Conservation (phyloP, 2,888 invertebrate species). For the Caprella mutica region DNA sequence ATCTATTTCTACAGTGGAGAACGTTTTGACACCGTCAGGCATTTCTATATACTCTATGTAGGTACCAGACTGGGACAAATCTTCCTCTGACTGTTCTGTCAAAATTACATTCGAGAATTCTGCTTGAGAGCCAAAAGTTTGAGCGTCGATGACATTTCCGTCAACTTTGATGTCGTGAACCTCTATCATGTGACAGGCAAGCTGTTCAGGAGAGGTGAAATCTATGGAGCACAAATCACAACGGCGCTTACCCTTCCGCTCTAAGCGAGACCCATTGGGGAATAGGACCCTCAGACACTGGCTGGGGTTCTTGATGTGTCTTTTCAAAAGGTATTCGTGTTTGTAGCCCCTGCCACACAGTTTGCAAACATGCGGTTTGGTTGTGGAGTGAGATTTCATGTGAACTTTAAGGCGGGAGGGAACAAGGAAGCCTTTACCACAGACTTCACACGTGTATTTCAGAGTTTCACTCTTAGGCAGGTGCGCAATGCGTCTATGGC, state of each 20-base stretch:
- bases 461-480: conserved; percentile 9
- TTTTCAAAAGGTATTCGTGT: conserved; percentile 3
- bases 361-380: conserved; percentile 4
- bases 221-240: conserved; percentile 3
- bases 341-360: conserved; percentile 9
- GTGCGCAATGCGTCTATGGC: conserved; percentile 8
- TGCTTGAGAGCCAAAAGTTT: too few species aligned
- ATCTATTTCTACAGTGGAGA: too few species aligned
- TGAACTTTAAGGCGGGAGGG: conserved; percentile 7
- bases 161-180: conserved; percentile 7
- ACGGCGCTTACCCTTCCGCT: conserved; percentile 2
- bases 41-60: too few species aligned
- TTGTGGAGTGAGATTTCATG: conserved; percentile 8
- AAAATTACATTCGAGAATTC: too few species aligned
- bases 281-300: not conserved
- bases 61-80: too few species aligned
- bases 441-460: conserved; percentile 4
- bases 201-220: conserved; percentile 5
- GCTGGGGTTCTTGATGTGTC: not conserved
- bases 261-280: conserved; percentile 2
- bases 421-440: conserved; percentile 1
- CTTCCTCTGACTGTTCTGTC: too few species aligned
- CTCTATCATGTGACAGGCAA: conserved; percentile 3
- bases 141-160: too few species aligned
- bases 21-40: too few species aligned